Evolutionary conservation across 2,113 vertebrate genomes (phyloP).

Genomic region (Eptatretus burgeri): DNA sequence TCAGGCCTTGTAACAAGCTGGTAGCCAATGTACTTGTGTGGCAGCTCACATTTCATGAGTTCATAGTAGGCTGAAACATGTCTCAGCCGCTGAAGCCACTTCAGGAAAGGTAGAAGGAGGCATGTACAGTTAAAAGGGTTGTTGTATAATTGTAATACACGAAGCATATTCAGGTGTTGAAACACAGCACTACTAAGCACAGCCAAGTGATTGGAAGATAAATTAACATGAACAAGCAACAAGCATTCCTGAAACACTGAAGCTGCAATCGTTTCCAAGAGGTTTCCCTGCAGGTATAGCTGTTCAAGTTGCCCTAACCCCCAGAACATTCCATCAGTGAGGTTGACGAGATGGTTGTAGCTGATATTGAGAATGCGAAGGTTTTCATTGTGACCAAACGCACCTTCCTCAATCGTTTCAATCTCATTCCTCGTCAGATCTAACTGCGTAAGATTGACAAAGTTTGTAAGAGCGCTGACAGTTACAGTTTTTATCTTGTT

Average conservation of each 20-base stretch:
- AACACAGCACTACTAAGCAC: constrained; percentile 59
- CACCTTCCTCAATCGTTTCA: constrained; percentile 80
- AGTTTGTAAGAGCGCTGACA: constrained; percentile 67
- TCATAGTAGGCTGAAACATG: constrained; percentile 87
- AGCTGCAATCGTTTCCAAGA: constrained; percentile 62
- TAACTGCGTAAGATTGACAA: constrained; percentile 83
- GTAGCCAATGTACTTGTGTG: constrained; percentile 39
- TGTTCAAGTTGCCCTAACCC: constrained; percentile 74
- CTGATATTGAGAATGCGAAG: constrained; percentile 78
- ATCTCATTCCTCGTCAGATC: constrained; percentile 97
- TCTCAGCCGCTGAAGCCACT: constrained; percentile 73
- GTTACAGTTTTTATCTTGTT: constrained; percentile 87
- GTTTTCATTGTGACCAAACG: constrained; percentile 69
- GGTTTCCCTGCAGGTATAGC: constrained; percentile 85
- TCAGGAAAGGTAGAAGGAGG: constrained; percentile 58
- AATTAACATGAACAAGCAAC: constrained; percentile 66
- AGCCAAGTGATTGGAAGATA: constrained; percentile 74
- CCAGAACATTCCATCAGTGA: constrained; percentile 71
- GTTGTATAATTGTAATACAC: constrained; percentile 66
- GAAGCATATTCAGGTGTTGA: constrained; percentile 35
- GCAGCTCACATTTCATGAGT: constrained; percentile 72
- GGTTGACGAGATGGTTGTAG: constrained; percentile 78
- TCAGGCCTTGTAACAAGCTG: background rate
- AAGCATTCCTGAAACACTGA: constrained; percentile 78
- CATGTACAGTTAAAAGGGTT: constrained; percentile 93